phyloP scores from a whole-genome alignment of 2,113 vertebrate genomes.

The Silurus asotus region DNA sequence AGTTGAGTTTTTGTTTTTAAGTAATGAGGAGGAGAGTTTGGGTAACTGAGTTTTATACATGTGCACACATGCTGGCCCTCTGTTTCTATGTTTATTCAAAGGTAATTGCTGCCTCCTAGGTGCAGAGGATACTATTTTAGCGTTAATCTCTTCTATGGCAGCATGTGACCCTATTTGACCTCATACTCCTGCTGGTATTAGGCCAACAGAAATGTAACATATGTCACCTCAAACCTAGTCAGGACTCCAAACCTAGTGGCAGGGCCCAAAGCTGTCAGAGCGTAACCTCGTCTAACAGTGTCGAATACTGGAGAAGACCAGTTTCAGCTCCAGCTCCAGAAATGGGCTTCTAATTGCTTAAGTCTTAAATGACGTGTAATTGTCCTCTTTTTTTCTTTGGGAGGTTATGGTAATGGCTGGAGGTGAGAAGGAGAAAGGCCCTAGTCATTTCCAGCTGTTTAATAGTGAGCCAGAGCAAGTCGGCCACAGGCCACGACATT shows the following conservation, averaged over 20 bases:
- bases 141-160: conserved; percentile 66
- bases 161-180: conserved; percentile 71
- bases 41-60: conserved; percentile 48
- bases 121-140: conserved; percentile 61
- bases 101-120: conserved; percentile 63
- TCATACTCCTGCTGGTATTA: conserved; percentile 59
- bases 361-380: conserved; percentile 84
- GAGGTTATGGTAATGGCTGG: conserved; percentile 68
- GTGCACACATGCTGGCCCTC: conserved; percentile 55
- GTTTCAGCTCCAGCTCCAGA: conserved; percentile 75
- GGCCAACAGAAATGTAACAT: conserved; percentile 30
- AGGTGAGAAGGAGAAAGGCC: conserved; percentile 64
- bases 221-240: conserved; percentile 22
- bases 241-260: conserved; percentile 30
- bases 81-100: conserved; percentile 61
- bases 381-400: conserved; percentile 66
- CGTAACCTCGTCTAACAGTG: conserved; percentile 54
- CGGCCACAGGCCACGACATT: conserved; percentile 37
- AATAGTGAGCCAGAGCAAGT: conserved; percentile 49
- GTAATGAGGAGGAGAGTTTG: conserved; percentile 37
- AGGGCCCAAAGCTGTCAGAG: conserved; percentile 76
- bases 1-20: not conserved
- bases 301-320: conserved; percentile 64
- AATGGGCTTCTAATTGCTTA: conserved; percentile 76
- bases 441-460: conserved; percentile 74